phyloP scores from a whole-genome alignment of 2,888 invertebrate species.

The Liopterus haemorrhoidalis region DNA sequence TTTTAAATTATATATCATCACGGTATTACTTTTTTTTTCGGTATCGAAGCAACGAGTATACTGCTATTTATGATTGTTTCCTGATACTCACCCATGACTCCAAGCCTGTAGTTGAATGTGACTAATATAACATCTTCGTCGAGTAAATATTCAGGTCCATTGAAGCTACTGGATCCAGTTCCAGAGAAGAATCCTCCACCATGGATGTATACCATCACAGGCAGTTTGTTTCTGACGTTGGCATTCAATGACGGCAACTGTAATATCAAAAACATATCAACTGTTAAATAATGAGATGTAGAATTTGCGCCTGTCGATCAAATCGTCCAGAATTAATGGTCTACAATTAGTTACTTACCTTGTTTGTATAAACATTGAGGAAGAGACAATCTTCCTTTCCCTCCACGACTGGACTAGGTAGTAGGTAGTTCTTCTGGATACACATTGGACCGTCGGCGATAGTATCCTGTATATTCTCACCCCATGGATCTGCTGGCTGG shows the following conservation, averaged over 20 bases:
- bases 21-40: background rate
- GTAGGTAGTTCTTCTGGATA: slow-evolving; percentile 46
- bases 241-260: background rate
- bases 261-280: background rate
- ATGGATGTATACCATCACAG: slow-evolving; percentile 51
- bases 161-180: slow-evolving; percentile 41
- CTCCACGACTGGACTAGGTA: slow-evolving; percentile 35
- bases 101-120: slow-evolving; percentile 46
- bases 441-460: slow-evolving; percentile 42
- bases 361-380: slow-evolving; percentile 47
- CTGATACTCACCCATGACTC: slow-evolving; percentile 36
- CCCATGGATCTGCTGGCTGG: slow-evolving; percentile 36
- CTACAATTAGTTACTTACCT: slow-evolving; percentile 30
- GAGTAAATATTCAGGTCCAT: slow-evolving; percentile 51
- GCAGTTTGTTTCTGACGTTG: slow-evolving; percentile 27
- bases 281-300: background rate
- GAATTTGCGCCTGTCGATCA: background rate
- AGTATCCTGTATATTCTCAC: slow-evolving; percentile 37
- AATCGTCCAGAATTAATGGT: background rate
- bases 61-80: background rate
- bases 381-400: slow-evolving; percentile 51
- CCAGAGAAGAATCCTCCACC: slow-evolving; percentile 52
- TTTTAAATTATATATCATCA: background rate
- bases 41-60: background rate
- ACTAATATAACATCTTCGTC: slow-evolving; percentile 48